Evolutionary conservation across 2,888 invertebrate genomes (phyloP), one percentile per base, ranked within the genome.

Genomic region (Lampropteryx suffumata): DNA sequence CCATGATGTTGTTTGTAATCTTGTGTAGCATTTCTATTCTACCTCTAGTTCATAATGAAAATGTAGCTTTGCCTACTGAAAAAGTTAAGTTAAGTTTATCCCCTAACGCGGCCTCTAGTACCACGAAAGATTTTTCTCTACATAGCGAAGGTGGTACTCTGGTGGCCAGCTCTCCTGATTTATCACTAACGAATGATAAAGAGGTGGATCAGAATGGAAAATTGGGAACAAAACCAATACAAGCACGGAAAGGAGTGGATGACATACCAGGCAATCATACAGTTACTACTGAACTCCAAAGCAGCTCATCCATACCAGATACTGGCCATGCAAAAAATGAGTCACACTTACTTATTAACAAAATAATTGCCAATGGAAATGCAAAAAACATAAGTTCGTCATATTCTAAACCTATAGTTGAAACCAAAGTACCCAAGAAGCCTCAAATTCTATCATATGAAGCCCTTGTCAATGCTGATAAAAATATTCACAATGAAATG

Each of bases 141-240:
- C 44, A 65, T 9, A 79, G 74, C 57, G 86, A 84, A 73, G 85
- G 82, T 54, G 86, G 82, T 37, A 58, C 69, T 8, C 44, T 79
- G 47, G 52, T 72, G 48, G 55, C 76, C 28, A 73, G 71, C 41
- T 55, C 63, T 33, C 60, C 69, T 30, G 48, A 65, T 41, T 53
- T 71, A 30, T 65, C 70, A 29, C 64, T 76, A 50, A 59, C 74
- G 4, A 77, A 76, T 43, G 70, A 70, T 49, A 76, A 73, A 50
- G 40, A 51, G 33, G 62, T 76, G 30, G 70, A 55, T 46, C 59
- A 76, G 55, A 74, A 78, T 40, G 73, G 67, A 50, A 84, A 79
- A 59, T 42, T 72, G 14, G 64, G 49, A 9, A 78, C 72, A 13
- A 72, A 61, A 41, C 45, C 72, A 11, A 64, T 74, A 17, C 63